Evolutionary conservation across 2,113 vertebrate species (phyloP).

Genomic region (Glaucidium brasilianum): DNA sequence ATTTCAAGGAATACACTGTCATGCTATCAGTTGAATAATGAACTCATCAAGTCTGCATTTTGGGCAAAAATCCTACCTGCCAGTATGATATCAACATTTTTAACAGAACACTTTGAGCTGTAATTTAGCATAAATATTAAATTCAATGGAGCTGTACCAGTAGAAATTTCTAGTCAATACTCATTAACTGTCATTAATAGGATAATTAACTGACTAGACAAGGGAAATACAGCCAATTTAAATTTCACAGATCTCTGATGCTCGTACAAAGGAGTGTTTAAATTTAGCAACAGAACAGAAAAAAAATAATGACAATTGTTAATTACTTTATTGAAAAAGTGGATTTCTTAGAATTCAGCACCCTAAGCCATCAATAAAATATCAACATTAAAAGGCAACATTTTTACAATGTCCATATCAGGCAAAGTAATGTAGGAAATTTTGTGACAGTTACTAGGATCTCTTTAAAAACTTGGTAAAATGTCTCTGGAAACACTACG

Average conservation of each 20-base stretch:
- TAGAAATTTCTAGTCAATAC: neutral
- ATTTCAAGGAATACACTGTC: neutral
- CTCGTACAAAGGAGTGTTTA: neutral
- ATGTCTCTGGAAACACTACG: neutral
- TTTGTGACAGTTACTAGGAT: neutral
- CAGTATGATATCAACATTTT: neutral
- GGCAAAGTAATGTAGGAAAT: neutral
- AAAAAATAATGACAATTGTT: neutral
- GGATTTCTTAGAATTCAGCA: neutral
- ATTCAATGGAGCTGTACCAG: neutral
- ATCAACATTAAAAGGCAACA: neutral
- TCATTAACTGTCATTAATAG: neutral
- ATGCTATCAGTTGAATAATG: neutral
- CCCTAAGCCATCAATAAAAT: neutral
- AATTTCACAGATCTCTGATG: too few species aligned
- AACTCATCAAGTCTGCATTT: neutral
- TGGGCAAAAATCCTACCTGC: neutral
- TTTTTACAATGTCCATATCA: neutral
- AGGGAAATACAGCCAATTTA: neutral
- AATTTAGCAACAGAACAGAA: neutral
- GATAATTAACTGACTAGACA: neutral
- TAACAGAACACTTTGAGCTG: neutral
- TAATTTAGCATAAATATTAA: neutral
- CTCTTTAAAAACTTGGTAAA: neutral
- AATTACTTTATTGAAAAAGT: neutral